phyloP scores from a whole-genome alignment of 2,797 vertebrate genomes.

The Oceanodroma leucorhoa region DNA sequence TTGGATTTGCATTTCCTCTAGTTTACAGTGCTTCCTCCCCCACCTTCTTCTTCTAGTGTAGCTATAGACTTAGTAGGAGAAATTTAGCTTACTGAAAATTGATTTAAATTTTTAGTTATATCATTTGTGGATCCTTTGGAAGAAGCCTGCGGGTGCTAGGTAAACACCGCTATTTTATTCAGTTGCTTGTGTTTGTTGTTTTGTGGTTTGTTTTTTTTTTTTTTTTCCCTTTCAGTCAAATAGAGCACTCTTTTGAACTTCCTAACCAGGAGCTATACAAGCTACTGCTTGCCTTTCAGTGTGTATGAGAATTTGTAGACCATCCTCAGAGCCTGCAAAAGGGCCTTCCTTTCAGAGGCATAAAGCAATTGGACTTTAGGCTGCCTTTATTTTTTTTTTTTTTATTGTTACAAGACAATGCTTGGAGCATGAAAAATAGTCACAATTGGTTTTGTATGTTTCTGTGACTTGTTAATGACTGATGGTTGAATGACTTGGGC shows the following conservation, averaged over 20 bases:
- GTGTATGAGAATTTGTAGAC: background rate
- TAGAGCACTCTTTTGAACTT: background rate
- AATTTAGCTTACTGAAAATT: background rate
- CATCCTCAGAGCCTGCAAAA: background rate
- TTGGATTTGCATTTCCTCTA: fast-evolving
- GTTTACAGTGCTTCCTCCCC: background rate
- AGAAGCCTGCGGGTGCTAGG: background rate
- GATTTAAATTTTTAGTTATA: background rate
- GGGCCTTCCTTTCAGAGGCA: background rate
- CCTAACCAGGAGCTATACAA: background rate
- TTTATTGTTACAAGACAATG: too few relatives aligned
- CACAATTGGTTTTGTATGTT: background rate
- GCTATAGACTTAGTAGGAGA: background rate
- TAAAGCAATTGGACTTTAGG: background rate
- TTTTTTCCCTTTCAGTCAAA: background rate
- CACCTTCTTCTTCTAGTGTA: too few relatives aligned
- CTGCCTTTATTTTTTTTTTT: background rate
- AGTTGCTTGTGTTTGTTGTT: background rate
- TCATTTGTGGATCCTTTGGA: background rate
- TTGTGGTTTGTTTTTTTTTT: too few relatives aligned
- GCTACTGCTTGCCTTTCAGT: background rate
- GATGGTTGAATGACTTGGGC: background rate
- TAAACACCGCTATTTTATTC: background rate
- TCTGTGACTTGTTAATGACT: background rate
- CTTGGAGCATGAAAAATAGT: background rate